A percentile compares a stretch with the other conserved stretches of the same genome.
Evolutionary conservation across 2,888 invertebrate species (phyloP).

Genomic region (Xestoiulus laeticollis): DNA sequence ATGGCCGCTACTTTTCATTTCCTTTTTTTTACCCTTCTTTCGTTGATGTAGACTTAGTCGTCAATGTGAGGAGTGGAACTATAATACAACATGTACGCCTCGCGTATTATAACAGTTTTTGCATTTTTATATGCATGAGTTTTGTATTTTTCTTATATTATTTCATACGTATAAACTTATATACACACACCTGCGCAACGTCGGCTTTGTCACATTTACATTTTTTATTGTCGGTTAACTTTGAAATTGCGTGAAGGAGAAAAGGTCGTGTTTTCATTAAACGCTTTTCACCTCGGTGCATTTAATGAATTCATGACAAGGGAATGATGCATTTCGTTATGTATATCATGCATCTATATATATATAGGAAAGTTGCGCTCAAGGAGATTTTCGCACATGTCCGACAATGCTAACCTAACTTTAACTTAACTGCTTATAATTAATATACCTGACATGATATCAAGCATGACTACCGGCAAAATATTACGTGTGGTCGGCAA

Average conservation of each 20-base stretch:
- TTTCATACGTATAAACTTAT: neutral
- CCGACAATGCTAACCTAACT: no score
- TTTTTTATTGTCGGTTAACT: neutral
- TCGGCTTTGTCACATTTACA: neutral
- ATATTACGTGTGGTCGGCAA: no score
- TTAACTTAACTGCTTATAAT: no score
- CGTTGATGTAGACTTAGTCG: neutral
- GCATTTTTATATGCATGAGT: neutral
- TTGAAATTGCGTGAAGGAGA: conserved; percentile 21
- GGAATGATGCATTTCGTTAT: neutral
- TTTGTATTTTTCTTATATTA: neutral
- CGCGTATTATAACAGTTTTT: neutral
- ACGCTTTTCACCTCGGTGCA: neutral
- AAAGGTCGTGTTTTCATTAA: conserved; percentile 19
- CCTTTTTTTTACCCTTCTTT: neutral
- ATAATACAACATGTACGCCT: no score
- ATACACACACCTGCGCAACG: neutral
- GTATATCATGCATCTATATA: no score
- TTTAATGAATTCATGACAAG: conserved; percentile 12
- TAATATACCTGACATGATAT: no score
- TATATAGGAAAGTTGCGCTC: no score
- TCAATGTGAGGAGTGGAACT: neutral
- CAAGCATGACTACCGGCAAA: no score
- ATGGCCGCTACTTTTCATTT: neutral
- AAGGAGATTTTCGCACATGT: no score